Evolutionary conservation across 2,797 vertebrate species (phyloP).

Genomic region (Pseudochirops cupreus): DNA sequence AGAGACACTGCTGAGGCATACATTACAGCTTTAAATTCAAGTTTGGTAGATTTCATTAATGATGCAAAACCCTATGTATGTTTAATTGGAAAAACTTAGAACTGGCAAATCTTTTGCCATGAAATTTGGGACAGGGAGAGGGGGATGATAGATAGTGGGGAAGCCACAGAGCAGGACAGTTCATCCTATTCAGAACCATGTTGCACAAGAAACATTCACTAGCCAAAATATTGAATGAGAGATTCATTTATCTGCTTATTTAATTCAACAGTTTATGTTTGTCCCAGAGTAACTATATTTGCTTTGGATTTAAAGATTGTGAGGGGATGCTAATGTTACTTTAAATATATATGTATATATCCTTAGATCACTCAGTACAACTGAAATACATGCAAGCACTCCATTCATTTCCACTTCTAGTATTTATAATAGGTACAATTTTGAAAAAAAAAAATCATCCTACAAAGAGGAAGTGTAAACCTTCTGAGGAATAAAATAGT

Average conservation of each 20-base stretch:
- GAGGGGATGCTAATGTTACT: neutral
- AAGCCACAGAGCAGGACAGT: neutral
- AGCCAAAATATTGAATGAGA: neutral
- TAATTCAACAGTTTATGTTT: neutral
- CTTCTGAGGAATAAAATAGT: constrained; percentile 4
- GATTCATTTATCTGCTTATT: constrained; percentile 48
- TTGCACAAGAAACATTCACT: constrained; percentile 53
- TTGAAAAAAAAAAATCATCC: neutral
- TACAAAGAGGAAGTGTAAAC: neutral
- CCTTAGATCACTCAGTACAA: neutral
- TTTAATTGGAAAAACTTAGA: constrained; percentile 48
- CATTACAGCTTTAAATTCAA: neutral
- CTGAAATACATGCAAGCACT: constrained; percentile 10
- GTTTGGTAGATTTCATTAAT: neutral
- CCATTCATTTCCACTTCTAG: constrained; percentile 32
- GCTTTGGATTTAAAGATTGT: neutral
- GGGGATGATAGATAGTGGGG: neutral
- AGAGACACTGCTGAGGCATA: neutral
- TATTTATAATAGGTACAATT: constrained; percentile 41
- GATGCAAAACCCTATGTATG: neutral
- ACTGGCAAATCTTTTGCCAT: constrained; percentile 35
- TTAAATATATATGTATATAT: neutral
- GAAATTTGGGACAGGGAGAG: neutral
- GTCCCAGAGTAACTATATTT: neutral
- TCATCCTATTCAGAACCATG: constrained; percentile 45